Percentiles rank a stretch among this genome's conserved stretches.
phyloP scores from a whole-genome alignment of 2,888 invertebrate genomes.

The Omphaloscelis lunosa region DNA sequence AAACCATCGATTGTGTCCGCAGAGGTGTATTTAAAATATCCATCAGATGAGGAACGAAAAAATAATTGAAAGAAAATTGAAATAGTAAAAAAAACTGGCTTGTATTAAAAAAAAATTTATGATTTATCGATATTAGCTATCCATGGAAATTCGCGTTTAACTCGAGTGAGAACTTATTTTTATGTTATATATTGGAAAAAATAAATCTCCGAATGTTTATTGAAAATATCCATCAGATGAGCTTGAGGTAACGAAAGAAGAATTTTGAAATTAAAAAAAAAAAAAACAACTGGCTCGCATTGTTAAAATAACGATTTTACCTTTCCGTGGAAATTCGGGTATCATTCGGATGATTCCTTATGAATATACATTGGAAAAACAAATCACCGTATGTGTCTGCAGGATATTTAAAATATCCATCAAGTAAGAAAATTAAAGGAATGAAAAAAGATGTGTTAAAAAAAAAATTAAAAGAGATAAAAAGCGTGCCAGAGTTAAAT shows the following conservation, averaged over 20 bases:
- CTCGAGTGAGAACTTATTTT: background rate
- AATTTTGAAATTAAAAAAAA: background rate
- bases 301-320: background rate
- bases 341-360: background rate
- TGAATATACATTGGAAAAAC: too few species aligned
- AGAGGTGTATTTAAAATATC: conserved; percentile 2
- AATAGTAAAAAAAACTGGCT: background rate
- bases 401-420: too few species aligned
- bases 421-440: too few species aligned
- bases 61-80: background rate
- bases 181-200: background rate
- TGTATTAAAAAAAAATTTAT: background rate
- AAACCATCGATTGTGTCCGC: background rate
- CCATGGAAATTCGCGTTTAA: background rate
- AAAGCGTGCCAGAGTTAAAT: too few species aligned
- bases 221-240: background rate
- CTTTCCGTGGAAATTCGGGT: background rate
- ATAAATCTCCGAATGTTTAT: background rate
- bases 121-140: background rate
- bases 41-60: background rate
- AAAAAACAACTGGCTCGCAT: background rate
- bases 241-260: background rate
- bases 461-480: too few species aligned
- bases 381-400: too few species aligned
- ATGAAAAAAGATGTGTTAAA: too few species aligned